Evolutionary conservation across 2,888 invertebrate species (phyloP), one percentile per base, ranked within the genome.

Genomic region (Norana najaformis): DNA sequence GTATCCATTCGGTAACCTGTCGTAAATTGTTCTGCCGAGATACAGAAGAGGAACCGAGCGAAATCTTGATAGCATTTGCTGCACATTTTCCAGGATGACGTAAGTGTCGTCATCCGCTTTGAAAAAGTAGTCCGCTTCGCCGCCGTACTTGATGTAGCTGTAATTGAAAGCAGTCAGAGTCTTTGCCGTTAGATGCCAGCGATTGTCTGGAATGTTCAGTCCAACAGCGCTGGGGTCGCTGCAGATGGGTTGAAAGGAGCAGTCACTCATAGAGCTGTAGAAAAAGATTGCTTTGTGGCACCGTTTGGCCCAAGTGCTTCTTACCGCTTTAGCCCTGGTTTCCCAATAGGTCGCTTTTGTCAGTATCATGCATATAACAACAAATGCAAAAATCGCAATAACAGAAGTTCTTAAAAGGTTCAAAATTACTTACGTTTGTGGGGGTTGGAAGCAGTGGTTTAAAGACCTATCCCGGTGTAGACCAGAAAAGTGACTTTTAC

Each of bases 81-180:
- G 96, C 83, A 99, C 95, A 95, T 99, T 99, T 95, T 99, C 99
- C 89, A 99, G 96, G 83, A 99, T 96, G 88, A 99, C 98, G 95
- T 98, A 99, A 96, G 99, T 99, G 94, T 99, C 99, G 95, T 99
- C 99, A 93, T 99, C 99, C n/a, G 99, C 99, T 95, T 90, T 90
- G 47, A 90, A 47, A 53, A 90, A 90, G 83, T 83, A 90, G 88
- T 90, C 88, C 34, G 88, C 88, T 16, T 88, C 38, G 35, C 20
- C 1, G 11, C 69, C 69, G 34, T 89, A 69, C 14, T n/a, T 69
- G 1, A 5, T 3, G 69, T 53, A 89, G 20, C 47, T 53, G 36
- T 53, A 85, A 36, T 85, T 37, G 13, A 85, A 35, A 35, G 85
- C 85, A 20, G 35, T 20, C 23, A 85, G 37, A 37, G 85, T 85